Base-by-base conservation (phyloP, 92 coral and sea anemone genomes). In the Zoanthus solanderi region DNA sequence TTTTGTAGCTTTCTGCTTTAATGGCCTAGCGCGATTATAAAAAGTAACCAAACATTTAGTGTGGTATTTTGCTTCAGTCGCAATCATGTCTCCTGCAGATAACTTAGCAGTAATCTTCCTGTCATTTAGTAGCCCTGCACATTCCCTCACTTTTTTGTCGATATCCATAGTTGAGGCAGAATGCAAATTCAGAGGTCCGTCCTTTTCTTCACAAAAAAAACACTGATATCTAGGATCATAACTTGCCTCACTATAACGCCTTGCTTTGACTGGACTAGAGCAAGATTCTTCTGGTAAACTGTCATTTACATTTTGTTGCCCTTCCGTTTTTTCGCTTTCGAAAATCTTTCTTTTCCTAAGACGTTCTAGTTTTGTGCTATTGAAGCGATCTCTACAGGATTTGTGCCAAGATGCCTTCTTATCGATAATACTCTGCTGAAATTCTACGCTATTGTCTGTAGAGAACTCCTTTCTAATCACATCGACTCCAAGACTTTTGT, bases 61-160 rank as follows among this genome's bases (percentile, higher is more conserved):
- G 65, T 85, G 83, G 71, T 85, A 85, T 34, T 73, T 68, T 74
- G 88, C 88, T 48, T 85, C 88, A 73, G 46, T 46, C 57, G 82
- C 47, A 73, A 85, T 56, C 71, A 85, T 30, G 61, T 85, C 88
- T 45, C 78, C 84, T 16, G 82, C 53, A 73, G 93, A 87, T 7
- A 92, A 78, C 74, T 89, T 92, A 37, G 94, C 88, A 34, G 86
- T 69, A 60, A 92, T 90, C 83, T 83, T 90, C 32, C 84, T 84
- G 57, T 92, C 87, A 63, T 92, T 85, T 83, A 92, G 73, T 54
- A 92, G 87, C 58, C 32, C 50, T 78, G 92, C 92, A 78, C 92
- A 90, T 46, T 90, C 89, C 42, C 92, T 28, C 0, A 90, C 89
- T 57, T 90, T 90, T 52, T 68, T 34, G 89, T 84, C 89, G 8